A percentile compares a stretch with the other conserved stretches of the same genome.
These are phyloP conservation scores for Epirrhoe tristata DNA, from an alignment of 2,888 invertebrate species.

Conservation along the genomic window DNA sequence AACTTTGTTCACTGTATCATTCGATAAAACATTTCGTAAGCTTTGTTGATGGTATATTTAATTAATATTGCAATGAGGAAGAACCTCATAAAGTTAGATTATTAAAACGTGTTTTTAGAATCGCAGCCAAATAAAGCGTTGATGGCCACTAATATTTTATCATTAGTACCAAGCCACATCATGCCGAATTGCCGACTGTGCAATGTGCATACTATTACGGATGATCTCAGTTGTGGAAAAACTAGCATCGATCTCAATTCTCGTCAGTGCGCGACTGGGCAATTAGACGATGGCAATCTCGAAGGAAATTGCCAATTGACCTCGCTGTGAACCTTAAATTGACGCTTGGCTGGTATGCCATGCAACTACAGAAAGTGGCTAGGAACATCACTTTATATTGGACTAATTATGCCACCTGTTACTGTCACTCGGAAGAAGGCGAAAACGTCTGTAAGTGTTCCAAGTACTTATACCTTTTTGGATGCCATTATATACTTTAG, in stretches of 20 bases:
- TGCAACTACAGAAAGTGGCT: slow-evolving; percentile 27
- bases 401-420: slow-evolving; percentile 22
- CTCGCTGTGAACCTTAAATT: slow-evolving; percentile 77
- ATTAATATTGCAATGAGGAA: not conserved
- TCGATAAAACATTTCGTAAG: not conserved
- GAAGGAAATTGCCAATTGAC: slow-evolving; percentile 84
- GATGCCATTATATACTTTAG: no score
- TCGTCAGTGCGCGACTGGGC: slow-evolving; percentile 62
- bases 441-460: not conserved
- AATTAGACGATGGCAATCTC: slow-evolving; percentile 78
- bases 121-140: slow-evolving; percentile 15
- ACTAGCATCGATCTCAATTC: slow-evolving; percentile 50
- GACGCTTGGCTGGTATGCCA: slow-evolving; percentile 51
- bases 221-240: slow-evolving; percentile 47
- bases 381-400: slow-evolving; percentile 11
- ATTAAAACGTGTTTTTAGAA: slow-evolving; percentile 9
- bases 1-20: not conserved
- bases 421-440: slow-evolving; percentile 2
- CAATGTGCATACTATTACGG: slow-evolving; percentile 49
- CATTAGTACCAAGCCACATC: slow-evolving; percentile 7
- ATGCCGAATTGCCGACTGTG: slow-evolving; percentile 30
- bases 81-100: not conserved
- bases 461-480: not conserved
- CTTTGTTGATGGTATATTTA: not conserved
- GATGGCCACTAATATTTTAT: slow-evolving; percentile 19